Conservation (phyloP, 2,888 invertebrate genomes). For the Hypomecis atomaria region DNA sequence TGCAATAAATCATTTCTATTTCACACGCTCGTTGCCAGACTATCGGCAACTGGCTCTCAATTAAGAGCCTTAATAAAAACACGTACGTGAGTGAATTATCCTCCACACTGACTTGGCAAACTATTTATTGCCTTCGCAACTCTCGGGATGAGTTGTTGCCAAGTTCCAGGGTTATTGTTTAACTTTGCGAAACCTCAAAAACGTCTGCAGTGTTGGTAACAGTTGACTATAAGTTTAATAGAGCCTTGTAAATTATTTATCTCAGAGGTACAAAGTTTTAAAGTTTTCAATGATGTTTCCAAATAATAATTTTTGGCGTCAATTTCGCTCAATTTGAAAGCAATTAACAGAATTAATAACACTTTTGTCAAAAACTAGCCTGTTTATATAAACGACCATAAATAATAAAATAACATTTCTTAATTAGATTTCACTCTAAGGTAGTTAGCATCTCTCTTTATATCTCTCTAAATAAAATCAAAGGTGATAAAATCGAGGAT, state of each 20-base stretch:
- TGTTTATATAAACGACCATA: no score
- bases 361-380: no score
- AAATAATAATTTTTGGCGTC: no score
- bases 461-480: no score
- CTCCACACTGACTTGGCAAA: constrained; percentile 35
- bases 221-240: background rate
- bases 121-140: constrained; percentile 55
- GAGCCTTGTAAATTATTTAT: no score
- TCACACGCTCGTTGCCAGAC: constrained; percentile 2
- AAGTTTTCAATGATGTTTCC: no score
- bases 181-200: constrained; percentile 43
- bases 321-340: no score
- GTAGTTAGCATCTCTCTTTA: no score
- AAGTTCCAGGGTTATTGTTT: constrained; percentile 49
- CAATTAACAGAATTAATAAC: no score
- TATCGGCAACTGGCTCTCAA: constrained; percentile 3
- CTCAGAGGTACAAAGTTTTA: no score
- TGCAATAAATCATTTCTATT: constrained; percentile 3
- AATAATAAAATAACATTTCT: no score
- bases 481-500: background rate
- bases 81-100: constrained; percentile 15
- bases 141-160: constrained; percentile 48
- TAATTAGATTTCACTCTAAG: no score
- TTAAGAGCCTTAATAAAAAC: constrained; percentile 19
- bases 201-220: background rate